These are phyloP conservation scores for Festucalex cinctus DNA, from an alignment of 2,113 vertebrate genomes.

Conservation along the genomic window DNA sequence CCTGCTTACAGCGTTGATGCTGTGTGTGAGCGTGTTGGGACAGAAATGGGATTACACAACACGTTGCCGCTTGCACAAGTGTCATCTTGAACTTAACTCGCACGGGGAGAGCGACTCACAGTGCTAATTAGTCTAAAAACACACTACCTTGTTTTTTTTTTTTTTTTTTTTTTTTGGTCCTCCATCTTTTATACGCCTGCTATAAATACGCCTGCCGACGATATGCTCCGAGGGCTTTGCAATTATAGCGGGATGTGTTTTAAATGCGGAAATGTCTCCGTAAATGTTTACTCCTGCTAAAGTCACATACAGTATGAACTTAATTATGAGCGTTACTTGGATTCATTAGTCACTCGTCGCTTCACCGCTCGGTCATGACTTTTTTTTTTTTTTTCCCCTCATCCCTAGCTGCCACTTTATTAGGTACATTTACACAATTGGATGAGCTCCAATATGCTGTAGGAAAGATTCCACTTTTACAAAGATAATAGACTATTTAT, in stretches of 20 bases:
- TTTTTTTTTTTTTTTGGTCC: conserved; percentile 20
- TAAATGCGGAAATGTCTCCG: conserved; percentile 28
- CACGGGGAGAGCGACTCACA: conserved; percentile 22
- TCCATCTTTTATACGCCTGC: conserved; percentile 18
- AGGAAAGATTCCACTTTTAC: background rate
- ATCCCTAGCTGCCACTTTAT: background rate
- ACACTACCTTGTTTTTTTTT: conserved; percentile 22
- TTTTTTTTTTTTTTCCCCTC: too few relatives aligned
- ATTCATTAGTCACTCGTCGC: conserved; percentile 5
- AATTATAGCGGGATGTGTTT: conserved; percentile 34
- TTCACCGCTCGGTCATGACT: conserved; percentile 11
- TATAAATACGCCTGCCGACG: conserved; percentile 33
- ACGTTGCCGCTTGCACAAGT: conserved; percentile 30
- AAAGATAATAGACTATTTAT: background rate
- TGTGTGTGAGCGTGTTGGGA: conserved; percentile 39
- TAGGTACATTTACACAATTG: too few relatives aligned
- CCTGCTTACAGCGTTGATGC: conserved; percentile 40
- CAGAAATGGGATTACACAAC: conserved; percentile 39
- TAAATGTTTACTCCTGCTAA: conserved; percentile 35
- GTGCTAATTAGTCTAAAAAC: conserved; percentile 48
- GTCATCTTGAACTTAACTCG: conserved; percentile 49
- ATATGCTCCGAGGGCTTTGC: conserved; percentile 23
- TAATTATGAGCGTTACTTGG: conserved; percentile 15
- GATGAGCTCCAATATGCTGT: background rate
- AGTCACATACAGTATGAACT: conserved; percentile 15